These are phyloP conservation scores for Cacoxenus indagator DNA, from an alignment of 2,888 invertebrate species.

Conservation along the genomic window DNA sequence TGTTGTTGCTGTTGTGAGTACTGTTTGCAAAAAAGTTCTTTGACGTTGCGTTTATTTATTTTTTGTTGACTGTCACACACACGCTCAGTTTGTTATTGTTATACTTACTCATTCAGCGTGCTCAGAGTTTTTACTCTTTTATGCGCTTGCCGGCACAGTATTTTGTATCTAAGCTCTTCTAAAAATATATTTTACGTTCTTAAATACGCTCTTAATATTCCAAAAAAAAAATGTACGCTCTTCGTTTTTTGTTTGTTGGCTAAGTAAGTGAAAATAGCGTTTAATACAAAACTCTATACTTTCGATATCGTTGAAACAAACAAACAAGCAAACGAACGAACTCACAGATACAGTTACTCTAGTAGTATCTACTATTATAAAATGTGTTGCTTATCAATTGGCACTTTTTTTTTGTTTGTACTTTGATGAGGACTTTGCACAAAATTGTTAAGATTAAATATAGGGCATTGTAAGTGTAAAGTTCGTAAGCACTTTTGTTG, in stretches of 20 bases:
- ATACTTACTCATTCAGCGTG: conserved; percentile 33
- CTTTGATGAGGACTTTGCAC: not conserved
- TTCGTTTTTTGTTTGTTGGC: not conserved
- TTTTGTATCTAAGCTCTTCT: not conserved
- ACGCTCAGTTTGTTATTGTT: conserved; percentile 15
- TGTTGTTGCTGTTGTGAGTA: not conserved
- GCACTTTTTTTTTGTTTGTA: not conserved
- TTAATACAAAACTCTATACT: not conserved
- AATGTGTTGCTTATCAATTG: conserved; percentile 2
- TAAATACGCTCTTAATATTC: no score
- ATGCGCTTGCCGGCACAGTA: not conserved
- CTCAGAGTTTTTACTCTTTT: not conserved
- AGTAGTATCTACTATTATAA: not conserved
- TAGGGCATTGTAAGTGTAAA: conserved; percentile 5
- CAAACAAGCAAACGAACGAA: not conserved
- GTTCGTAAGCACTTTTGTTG: not conserved
- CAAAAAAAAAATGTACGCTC: no score
- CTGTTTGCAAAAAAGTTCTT: conserved; percentile 61
- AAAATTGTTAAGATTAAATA: conserved; percentile 13
- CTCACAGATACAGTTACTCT: no score
- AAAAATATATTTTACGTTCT: no score
- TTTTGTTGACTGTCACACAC: conserved; percentile 48
- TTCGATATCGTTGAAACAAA: not conserved
- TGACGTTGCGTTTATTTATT: conserved; percentile 64
- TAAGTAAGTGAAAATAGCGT: not conserved